Conservation (phyloP, 2,797 vertebrate species). For the Fratercula arctica region DNA sequence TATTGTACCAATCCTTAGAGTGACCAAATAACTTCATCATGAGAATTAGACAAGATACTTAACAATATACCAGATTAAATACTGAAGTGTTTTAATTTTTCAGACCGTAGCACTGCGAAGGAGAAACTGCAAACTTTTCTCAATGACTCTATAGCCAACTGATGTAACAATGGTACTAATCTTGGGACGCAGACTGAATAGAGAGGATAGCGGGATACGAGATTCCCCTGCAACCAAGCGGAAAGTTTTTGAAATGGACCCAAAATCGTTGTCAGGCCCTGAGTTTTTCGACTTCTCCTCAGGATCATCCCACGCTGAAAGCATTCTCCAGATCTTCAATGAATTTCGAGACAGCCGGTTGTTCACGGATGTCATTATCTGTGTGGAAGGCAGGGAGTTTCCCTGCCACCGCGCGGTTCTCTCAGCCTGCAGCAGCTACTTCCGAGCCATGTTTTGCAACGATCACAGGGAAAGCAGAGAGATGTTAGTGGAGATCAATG, state of each 20-base stretch:
- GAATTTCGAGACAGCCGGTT: slow-evolving; percentile 93
- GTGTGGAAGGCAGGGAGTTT: slow-evolving; percentile 95
- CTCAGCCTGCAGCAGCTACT: slow-evolving; percentile 97
- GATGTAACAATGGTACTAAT: slow-evolving; percentile 97
- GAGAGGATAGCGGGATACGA: slow-evolving; percentile 90
- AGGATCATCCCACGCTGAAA: slow-evolving; percentile 92
- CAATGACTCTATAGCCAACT: slow-evolving; percentile 75
- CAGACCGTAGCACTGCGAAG: slow-evolving; percentile 53
- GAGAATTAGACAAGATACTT: no score
- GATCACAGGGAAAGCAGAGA: slow-evolving; percentile 96
- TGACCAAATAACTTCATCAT: neutral
- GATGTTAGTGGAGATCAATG: slow-evolving; percentile 98
- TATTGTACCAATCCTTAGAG: neutral
- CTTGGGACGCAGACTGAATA: slow-evolving; percentile 93
- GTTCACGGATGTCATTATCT: slow-evolving; percentile 98
- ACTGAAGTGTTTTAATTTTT: slow-evolving; percentile 53
- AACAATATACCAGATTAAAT: neutral
- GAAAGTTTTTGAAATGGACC: slow-evolving; percentile 96
- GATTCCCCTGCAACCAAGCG: slow-evolving; percentile 96
- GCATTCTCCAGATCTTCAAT: slow-evolving; percentile 95
- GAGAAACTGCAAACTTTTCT: slow-evolving; percentile 68
- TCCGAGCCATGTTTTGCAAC: slow-evolving; percentile 98
- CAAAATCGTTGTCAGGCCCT: slow-evolving; percentile 84
- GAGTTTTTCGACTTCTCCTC: slow-evolving; percentile 95
- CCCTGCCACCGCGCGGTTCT: slow-evolving; percentile 96